phyloP scores from a whole-genome alignment of 2,888 invertebrate species.

The Aspidiotus rigidus region DNA sequence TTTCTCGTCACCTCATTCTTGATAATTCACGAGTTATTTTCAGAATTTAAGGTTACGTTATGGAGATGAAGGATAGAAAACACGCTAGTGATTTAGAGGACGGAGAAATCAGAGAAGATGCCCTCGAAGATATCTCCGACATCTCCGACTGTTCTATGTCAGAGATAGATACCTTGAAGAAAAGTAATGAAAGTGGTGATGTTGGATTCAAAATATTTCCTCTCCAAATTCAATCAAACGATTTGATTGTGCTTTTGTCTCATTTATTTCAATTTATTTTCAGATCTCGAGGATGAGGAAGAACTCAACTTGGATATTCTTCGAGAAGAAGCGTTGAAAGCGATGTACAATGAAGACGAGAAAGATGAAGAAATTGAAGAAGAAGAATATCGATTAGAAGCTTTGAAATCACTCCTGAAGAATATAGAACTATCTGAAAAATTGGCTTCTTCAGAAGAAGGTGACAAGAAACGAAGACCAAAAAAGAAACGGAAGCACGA shows the following conservation, averaged over 20 bases:
- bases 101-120: conserved; percentile 22
- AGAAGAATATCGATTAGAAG: conserved; percentile 24
- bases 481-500: neutral
- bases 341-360: neutral
- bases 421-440: conserved; percentile 12
- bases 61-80: too few species aligned
- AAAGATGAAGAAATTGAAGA: conserved; percentile 15
- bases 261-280: neutral
- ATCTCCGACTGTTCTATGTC: conserved; percentile 23
- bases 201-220: neutral
- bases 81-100: conserved; percentile 19
- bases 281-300: conserved; percentile 1
- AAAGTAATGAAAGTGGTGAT: conserved; percentile 7
- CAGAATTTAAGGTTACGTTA: too few species aligned
- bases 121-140: conserved; percentile 6
- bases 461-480: neutral
- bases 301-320: neutral
- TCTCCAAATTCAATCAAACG: neutral
- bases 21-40: too few species aligned
- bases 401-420: conserved; percentile 18
- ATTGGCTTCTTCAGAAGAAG: neutral
- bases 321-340: conserved; percentile 9
- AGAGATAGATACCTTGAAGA: neutral
- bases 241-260: neutral
- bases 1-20: too few species aligned